Evolutionary conservation across 2,888 invertebrate species (phyloP).

Genomic region (Drosophila paramelanica): DNA sequence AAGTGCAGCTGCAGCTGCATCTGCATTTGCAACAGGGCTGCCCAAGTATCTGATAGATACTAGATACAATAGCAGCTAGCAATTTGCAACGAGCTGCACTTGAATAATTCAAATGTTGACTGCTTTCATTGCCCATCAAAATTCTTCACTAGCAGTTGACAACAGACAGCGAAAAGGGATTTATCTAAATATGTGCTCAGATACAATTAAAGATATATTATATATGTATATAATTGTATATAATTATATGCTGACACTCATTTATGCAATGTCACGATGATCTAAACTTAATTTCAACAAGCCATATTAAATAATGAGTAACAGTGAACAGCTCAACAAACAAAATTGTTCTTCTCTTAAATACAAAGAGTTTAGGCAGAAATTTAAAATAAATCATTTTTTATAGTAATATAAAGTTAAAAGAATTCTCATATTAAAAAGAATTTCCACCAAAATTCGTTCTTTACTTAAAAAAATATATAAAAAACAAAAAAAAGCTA

Average conservation of each 20-base stretch:
- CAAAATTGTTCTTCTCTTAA: too few species aligned
- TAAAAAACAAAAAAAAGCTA: too few species aligned
- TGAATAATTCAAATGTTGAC: slow-evolving; percentile 53
- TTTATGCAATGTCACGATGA: slow-evolving; percentile 24
- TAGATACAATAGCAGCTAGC: slow-evolving; percentile 6
- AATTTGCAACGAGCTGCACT: slow-evolving; percentile 44
- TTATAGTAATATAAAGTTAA: too few species aligned
- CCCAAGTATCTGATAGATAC: slow-evolving; percentile 7
- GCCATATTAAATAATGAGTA: neutral
- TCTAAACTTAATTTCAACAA: neutral
- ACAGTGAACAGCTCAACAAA: too few species aligned
- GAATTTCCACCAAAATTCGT: too few species aligned
- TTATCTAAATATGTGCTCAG: neutral
- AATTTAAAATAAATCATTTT: too few species aligned
- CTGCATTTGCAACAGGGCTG: neutral
- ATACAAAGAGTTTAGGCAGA: too few species aligned
- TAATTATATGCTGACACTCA: slow-evolving; percentile 17
- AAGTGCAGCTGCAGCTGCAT: slow-evolving; percentile 27
- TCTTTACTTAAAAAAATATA: too few species aligned
- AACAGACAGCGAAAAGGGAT: neutral
- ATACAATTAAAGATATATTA: neutral
- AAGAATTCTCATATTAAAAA: too few species aligned
- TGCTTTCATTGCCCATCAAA: neutral
- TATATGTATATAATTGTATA: neutral
- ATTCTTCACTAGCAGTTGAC: neutral